Base-by-base conservation (phyloP, 1,140 invertebrate genomes). In the Calycopis cecrops region DNA sequence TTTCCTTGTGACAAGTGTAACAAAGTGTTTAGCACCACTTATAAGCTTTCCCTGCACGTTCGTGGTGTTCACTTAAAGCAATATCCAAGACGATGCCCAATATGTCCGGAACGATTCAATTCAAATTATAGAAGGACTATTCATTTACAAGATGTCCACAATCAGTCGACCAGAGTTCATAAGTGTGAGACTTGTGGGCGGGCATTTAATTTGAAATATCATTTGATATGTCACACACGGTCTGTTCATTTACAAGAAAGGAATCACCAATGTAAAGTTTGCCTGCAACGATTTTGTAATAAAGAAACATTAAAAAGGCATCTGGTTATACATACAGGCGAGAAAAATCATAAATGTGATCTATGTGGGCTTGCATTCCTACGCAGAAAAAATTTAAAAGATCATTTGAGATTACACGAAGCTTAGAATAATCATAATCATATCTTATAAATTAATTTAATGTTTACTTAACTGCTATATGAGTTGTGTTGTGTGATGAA, bases 301-400 rank as follows among this genome's bases (percentile, higher is more conserved):
- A 90, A 90, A 54, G 76, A 85, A 35, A 78, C 79, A 0, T 54
- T 85, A 35, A 83, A 80, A 52, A 71, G 88, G 38, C 89, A 90
- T 49, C 86, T 89, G 63, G 85, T 89, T 3, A 85, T 89, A 14
- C 93, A 95, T 62, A 92, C 91, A 0, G 93, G 92, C 0, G 92
- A 94, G 60, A 93, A 94, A 50, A 93, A 94, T 9, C 92, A 92
- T 61, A 89, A 91, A 0, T 95, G 94, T 67, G 90, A 91, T 28
- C 78, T 90, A 1, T 94, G 92, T 65, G 90, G 90, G 1, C 92
- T 93, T 76, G 89, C 89, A 1, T 94, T 93, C 64, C 63, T 82
- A 35, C 61, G 83, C 8, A 63, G 80, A 35, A 83, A 84, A 48
- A 86, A 84, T 59, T 67, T 86, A 49, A 83, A 77, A 48, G 78